Percentiles rank a stretch among this genome's conserved stretches.
Conservation (phyloP, 1,140 invertebrate genomes). For the Listronotus bonariensis region DNA sequence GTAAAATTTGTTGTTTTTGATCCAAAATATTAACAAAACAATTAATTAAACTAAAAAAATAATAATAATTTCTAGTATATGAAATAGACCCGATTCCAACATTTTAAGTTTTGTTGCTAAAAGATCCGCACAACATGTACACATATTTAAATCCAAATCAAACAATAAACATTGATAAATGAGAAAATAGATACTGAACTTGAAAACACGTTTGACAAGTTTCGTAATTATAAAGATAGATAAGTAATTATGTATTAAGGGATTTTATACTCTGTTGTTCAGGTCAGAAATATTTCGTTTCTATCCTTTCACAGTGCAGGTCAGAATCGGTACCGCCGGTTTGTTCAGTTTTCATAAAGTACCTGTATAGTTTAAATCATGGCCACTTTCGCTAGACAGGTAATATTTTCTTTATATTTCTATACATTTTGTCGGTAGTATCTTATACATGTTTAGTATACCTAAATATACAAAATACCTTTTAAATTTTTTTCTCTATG, state of each 20-base stretch:
- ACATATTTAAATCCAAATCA: too few species aligned
- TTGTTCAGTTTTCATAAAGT: conserved; percentile 17
- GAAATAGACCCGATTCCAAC: too few species aligned
- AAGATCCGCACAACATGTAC: too few species aligned
- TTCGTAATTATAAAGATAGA: conserved; percentile 23
- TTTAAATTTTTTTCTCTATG: too few species aligned
- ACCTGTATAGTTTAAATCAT: conserved; percentile 11
- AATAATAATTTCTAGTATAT: too few species aligned
- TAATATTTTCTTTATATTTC: background rate
- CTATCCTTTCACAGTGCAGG: conserved; percentile 12
- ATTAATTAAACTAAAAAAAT: too few species aligned
- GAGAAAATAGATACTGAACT: background rate
- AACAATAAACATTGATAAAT: background rate
- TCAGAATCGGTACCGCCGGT: conserved; percentile 1
- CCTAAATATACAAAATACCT: too few species aligned
- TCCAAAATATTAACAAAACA: too few species aligned
- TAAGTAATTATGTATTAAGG: conserved; percentile 12
- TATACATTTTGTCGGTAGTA: background rate
- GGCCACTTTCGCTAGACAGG: conserved; percentile 15
- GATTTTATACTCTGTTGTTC: conserved; percentile 4
- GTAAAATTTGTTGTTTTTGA: too few species aligned
- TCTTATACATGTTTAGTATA: background rate
- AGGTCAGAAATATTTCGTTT: conserved; percentile 6
- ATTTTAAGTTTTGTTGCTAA: too few species aligned
- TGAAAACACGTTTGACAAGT: conserved; percentile 16